Percentiles rank a stretch among this genome's conserved stretches.
phyloP scores from a whole-genome alignment of 2,797 vertebrate genomes.

The Girardinus metallicus region DNA sequence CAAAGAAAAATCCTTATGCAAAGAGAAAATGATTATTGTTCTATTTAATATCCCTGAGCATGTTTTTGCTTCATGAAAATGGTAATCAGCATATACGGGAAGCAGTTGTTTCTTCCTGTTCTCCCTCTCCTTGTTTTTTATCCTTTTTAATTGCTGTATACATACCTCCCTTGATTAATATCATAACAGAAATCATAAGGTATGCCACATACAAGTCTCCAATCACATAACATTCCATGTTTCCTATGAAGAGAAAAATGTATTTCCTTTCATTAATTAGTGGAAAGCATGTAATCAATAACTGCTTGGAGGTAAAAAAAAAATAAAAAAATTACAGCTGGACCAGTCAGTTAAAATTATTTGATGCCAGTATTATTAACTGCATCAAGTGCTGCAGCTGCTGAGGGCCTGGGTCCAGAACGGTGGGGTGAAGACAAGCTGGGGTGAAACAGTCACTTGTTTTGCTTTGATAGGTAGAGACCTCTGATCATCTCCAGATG shows the following conservation, averaged over 20 bases:
- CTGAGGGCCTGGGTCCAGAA: constrained; percentile 45
- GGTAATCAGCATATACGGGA: constrained; percentile 57
- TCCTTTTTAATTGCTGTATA: constrained; percentile 29
- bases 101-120: constrained; percentile 23
- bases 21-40: neutral
- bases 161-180: constrained; percentile 55
- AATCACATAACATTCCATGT: constrained; percentile 77
- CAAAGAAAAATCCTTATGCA: neutral
- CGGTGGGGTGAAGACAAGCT: constrained; percentile 42
- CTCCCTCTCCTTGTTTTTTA: constrained; percentile 22
- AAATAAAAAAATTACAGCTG: constrained; percentile 68
- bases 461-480: constrained; percentile 43
- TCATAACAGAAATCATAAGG: constrained; percentile 58
- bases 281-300: constrained; percentile 82
- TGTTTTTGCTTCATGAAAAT: constrained; percentile 14
- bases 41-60: neutral
- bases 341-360: constrained; percentile 38
- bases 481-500: constrained; percentile 48
- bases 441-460: constrained; percentile 52
- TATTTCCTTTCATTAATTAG: constrained; percentile 78
- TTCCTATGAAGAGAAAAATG: constrained; percentile 67
- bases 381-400: constrained; percentile 53
- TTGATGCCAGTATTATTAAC: constrained; percentile 59
- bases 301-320: constrained; percentile 48
- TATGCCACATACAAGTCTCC: constrained; percentile 65